Conservation (phyloP, 2,888 invertebrate species). For the Latrodectus elegans region DNA sequence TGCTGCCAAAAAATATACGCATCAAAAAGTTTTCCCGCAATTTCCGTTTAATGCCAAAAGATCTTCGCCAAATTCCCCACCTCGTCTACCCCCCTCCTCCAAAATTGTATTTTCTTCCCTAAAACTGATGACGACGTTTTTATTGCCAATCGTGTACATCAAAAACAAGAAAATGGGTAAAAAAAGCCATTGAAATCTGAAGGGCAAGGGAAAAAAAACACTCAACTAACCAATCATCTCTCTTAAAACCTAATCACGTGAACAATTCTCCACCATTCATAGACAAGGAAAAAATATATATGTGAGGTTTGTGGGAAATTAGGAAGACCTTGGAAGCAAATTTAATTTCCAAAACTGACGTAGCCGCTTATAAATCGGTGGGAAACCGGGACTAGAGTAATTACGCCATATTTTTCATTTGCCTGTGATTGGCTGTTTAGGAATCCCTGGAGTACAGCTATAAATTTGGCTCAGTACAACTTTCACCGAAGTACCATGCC, state of each 20-base stretch:
- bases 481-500: no score
- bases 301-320: slow-evolving; percentile 8
- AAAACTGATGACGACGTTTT: slow-evolving; percentile 52
- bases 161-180: neutral
- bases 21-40: neutral
- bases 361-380: neutral
- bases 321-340: slow-evolving; percentile 6
- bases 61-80: neutral
- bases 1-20: neutral
- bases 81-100: neutral
- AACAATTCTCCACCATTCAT: neutral
- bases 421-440: neutral
- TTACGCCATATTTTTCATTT: neutral
- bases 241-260: slow-evolving; percentile 13
- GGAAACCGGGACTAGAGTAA: neutral
- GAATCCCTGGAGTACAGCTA: neutral
- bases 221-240: neutral
- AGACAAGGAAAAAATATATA: neutral
- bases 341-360: slow-evolving; percentile 2
- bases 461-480: no score
- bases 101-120: slow-evolving; percentile 44
- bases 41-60: neutral
- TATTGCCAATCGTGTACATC: slow-evolving; percentile 29
- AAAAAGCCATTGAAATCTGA: neutral
- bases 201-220: neutral